Evolutionary conservation across 2,113 vertebrate species (phyloP).

Genomic region (Scatophagus argus): DNA sequence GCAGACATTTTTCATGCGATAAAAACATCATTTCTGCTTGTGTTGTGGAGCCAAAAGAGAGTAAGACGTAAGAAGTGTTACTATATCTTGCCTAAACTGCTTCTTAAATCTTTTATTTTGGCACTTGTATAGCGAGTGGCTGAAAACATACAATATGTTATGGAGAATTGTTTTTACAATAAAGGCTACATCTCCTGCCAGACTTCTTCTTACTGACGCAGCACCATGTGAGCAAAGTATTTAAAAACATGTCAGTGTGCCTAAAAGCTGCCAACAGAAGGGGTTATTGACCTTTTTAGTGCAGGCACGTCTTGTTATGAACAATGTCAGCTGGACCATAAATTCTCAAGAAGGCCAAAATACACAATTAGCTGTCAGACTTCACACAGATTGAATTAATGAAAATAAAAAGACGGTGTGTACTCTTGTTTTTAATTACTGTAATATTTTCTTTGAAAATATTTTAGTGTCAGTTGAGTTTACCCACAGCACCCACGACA

Average conservation of each 20-base stretch:
- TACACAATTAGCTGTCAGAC: background rate
- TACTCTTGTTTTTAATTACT: background rate
- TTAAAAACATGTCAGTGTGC: slow-evolving; percentile 1
- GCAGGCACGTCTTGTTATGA: slow-evolving; percentile 4
- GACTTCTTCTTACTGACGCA: background rate
- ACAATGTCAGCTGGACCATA: slow-evolving; percentile 19
- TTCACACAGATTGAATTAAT: slow-evolving; percentile 3
- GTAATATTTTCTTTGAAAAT: background rate
- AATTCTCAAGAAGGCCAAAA: background rate
- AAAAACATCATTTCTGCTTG: slow-evolving; percentile 6
- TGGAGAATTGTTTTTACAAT: background rate
- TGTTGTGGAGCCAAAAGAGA: background rate
- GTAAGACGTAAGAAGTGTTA: background rate
- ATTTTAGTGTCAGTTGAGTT: slow-evolving; percentile 14
- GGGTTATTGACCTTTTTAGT: slow-evolving; percentile 24
- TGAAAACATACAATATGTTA: background rate
- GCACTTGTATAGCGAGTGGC: background rate
- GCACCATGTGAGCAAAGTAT: background rate
- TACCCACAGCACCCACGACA: background rate
- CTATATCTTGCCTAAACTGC: background rate
- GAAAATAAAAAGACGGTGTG: background rate
- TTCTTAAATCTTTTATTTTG: background rate
- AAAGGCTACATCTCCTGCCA: background rate
- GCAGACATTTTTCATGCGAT: slow-evolving; percentile 17
- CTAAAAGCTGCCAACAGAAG: slow-evolving; percentile 17